A percentile compares a stretch with the other conserved stretches of the same genome.
These are phyloP conservation scores for Sciurus carolinensis DNA, from an alignment of 2,797 vertebrate species.

Conservation along the genomic window DNA sequence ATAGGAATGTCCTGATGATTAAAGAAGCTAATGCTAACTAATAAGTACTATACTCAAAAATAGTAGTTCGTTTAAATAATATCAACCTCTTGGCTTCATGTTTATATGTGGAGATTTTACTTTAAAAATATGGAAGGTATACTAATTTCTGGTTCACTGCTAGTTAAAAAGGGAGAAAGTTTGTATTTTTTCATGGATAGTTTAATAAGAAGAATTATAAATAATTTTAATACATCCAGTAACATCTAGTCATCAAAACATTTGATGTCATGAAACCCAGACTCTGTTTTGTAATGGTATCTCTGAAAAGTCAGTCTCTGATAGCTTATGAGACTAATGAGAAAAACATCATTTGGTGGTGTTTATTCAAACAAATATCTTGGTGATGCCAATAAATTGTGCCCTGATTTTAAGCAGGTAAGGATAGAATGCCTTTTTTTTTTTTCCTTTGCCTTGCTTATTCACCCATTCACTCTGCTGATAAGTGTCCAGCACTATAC, in stretches of 20 bases:
- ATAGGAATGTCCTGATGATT: conserved; percentile 21
- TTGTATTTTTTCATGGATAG: conserved; percentile 1
- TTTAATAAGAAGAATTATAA: conserved; percentile 33
- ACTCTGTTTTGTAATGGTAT: neutral
- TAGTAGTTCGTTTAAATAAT: conserved; percentile 16
- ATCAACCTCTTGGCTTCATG: neutral
- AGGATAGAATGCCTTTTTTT: neutral
- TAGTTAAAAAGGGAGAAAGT: neutral
- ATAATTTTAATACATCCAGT: neutral
- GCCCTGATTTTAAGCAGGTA: neutral
- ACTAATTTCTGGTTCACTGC: neutral
- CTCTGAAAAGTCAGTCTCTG: neutral
- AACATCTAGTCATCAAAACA: neutral
- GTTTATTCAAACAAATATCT: neutral
- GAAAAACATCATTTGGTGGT: neutral
- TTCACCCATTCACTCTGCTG: neutral
- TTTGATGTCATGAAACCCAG: neutral
- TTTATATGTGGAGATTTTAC: conserved; percentile 29
- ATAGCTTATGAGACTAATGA: neutral
- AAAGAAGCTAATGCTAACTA: conserved; percentile 4
- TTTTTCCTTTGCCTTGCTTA: neutral
- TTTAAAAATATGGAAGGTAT: neutral
- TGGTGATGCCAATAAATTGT: conserved; percentile 26
- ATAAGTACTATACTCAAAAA: conserved; percentile 17
- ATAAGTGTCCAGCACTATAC: neutral